Conservation (phyloP, 2,888 invertebrate genomes). For the Aspidiotus destructor region DNA sequence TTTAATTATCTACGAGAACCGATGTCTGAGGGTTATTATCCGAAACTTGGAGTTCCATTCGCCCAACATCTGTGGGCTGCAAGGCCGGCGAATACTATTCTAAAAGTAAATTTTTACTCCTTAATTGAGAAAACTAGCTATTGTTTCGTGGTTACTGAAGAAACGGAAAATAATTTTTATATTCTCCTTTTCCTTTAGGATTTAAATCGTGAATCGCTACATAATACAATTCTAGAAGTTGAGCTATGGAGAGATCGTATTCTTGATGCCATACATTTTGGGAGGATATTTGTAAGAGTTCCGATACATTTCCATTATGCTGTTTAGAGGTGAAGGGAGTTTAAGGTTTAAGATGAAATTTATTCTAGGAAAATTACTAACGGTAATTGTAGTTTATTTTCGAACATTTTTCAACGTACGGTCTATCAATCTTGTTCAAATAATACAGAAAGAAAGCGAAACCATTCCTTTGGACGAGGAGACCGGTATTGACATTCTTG, state of each 20-base stretch:
- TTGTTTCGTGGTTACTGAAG: too few species aligned
- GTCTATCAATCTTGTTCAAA: conserved; percentile 41
- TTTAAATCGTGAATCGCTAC: conserved; percentile 57
- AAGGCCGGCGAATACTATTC: conserved; percentile 42
- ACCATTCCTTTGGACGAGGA: conserved; percentile 39
- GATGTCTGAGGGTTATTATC: conserved; percentile 70
- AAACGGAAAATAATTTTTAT: neutral
- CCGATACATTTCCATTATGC: neutral
- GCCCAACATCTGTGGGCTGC: conserved; percentile 68
- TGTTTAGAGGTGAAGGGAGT: neutral
- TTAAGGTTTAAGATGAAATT: too few species aligned
- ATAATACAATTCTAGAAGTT: conserved; percentile 55
- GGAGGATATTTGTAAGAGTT: conserved; percentile 38
- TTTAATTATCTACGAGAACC: conserved; percentile 57
- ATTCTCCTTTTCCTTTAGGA: conserved; percentile 44
- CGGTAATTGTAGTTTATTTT: neutral
- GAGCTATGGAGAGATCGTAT: conserved; percentile 68
- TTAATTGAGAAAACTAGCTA: neutral
- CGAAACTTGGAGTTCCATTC: conserved; percentile 68
- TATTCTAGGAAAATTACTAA: too few species aligned
- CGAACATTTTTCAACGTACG: neutral
- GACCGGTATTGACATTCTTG: conserved; percentile 64
- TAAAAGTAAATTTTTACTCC: conserved; percentile 37
- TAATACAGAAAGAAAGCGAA: conserved; percentile 28
- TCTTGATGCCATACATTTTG: conserved; percentile 58